Conservation (phyloP, 2,888 invertebrate species). For the Apoda limacodes region DNA sequence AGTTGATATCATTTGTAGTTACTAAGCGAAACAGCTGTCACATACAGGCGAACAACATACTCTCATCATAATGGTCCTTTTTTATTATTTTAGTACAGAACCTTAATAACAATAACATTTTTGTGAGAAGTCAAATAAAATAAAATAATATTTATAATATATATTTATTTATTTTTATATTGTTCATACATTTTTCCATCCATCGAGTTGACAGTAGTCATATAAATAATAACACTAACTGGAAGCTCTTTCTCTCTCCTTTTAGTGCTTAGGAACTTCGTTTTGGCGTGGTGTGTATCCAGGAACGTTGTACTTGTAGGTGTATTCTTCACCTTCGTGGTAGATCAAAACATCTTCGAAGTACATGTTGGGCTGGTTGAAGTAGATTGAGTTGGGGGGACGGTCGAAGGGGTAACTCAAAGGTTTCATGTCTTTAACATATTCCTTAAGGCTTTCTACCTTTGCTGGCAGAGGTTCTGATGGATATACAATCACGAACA, state of each 20-base stretch:
- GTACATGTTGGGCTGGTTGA: conserved; percentile 70
- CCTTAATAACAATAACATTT: too few species aligned
- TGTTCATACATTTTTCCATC: too few species aligned
- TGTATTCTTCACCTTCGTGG: conserved; percentile 49
- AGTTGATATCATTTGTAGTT: too few species aligned
- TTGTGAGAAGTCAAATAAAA: too few species aligned
- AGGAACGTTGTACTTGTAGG: conserved; percentile 35
- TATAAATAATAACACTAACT: background rate
- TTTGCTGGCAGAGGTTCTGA: conserved; percentile 45
- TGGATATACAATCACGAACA: conserved; percentile 73
- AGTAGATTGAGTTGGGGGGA: conserved; percentile 48
- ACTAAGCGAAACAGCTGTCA: too few species aligned
- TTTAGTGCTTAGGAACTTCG: conserved; percentile 28
- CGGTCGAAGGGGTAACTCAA: conserved; percentile 72
- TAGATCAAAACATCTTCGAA: conserved; percentile 69
- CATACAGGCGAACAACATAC: too few species aligned
- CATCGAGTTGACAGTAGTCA: too few species aligned
- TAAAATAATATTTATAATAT: background rate
- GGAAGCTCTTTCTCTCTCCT: conserved; percentile 24
- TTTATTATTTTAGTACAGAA: too few species aligned
- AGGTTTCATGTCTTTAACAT: conserved; percentile 57
- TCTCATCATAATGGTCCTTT: too few species aligned
- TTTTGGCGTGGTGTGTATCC: conserved; percentile 25
- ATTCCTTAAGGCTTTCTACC: conserved; percentile 29
- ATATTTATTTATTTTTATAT: conserved; percentile 2